Evolutionary conservation across 2,113 vertebrate genomes (phyloP).

Genomic region (Synchiropus splendidus): DNA sequence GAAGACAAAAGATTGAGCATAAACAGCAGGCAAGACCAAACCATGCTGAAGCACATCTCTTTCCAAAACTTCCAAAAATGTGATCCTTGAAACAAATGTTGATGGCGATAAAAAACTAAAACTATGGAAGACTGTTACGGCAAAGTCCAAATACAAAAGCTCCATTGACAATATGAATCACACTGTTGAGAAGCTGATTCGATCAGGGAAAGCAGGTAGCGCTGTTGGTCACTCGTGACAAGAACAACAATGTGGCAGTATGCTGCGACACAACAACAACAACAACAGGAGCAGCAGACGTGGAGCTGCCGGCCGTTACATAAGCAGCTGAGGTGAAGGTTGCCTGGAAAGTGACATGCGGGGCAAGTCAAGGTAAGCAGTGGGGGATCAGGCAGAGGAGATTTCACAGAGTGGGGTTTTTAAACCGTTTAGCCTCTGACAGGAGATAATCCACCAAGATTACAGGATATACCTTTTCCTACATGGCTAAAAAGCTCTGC

Average conservation of each 20-base stretch:
- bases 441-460: conserved; percentile 29
- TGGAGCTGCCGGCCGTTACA: conserved; percentile 2
- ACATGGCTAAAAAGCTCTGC: too few relatives aligned
- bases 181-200: conserved; percentile 22
- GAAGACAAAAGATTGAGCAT: too few relatives aligned
- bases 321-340: conserved; percentile 8
- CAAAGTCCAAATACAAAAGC: conserved; percentile 19
- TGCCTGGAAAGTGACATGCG: conserved; percentile 7
- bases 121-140: conserved; percentile 9
- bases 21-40: too few relatives aligned
- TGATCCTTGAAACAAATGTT: conserved; percentile 16
- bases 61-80: conserved; percentile 9
- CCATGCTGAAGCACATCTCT: too few relatives aligned
- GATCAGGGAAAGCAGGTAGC: conserved; percentile 12
- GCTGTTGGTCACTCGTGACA: conserved; percentile 7
- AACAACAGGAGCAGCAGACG: too few relatives aligned
- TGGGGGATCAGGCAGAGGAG: conserved; percentile 28
- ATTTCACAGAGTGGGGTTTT: conserved; percentile 19
- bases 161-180: conserved; percentile 20
- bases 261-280: conserved; percentile 1
- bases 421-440: conserved; percentile 36
- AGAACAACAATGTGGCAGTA: conserved; percentile 17
- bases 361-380: conserved; percentile 12
- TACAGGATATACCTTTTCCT: not conserved
- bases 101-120: conserved; percentile 16